Evolutionary conservation across 2,888 invertebrate genomes (phyloP).

Genomic region (Himalopsyche tibetana): DNA sequence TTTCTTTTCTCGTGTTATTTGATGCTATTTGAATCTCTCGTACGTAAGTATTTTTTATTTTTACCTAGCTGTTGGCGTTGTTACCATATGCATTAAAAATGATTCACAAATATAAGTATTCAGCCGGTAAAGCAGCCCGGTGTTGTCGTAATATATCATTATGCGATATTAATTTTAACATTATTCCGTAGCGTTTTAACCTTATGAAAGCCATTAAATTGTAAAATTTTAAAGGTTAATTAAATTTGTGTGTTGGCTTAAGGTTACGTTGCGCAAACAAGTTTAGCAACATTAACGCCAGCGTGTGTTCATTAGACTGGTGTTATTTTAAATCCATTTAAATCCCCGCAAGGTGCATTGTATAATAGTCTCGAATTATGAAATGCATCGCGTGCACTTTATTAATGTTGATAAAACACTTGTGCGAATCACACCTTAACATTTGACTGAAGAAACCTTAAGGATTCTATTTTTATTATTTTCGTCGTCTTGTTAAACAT

Average conservation of each 20-base stretch:
- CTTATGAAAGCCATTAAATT: constrained; percentile 37
- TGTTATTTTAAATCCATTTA: constrained; percentile 38
- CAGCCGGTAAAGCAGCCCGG: neutral
- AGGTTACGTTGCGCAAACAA: constrained; percentile 10
- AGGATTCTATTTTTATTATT: neutral
- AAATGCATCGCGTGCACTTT: neutral
- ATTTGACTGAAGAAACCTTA: neutral
- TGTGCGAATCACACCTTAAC: neutral
- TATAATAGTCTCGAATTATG: neutral
- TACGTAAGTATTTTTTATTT: too few species aligned
- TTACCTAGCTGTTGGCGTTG: too few species aligned
- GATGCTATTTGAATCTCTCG: too few species aligned
- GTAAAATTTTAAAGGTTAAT: constrained; percentile 32
- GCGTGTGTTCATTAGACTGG: constrained; percentile 8
- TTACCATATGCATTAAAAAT: neutral
- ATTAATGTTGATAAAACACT: neutral
- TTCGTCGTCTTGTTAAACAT: too few species aligned
- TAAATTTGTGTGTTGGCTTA: constrained; percentile 40
- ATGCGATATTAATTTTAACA: constrained; percentile 10
- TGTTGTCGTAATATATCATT: constrained; percentile 28
- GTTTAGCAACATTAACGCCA: neutral
- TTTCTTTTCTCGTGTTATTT: too few species aligned
- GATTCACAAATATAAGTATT: neutral
- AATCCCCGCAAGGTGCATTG: constrained; percentile 8
- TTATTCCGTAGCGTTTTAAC: constrained; percentile 24